phyloP scores from a whole-genome alignment of 2,113 vertebrate genomes.

The Rutilus rutilus region DNA sequence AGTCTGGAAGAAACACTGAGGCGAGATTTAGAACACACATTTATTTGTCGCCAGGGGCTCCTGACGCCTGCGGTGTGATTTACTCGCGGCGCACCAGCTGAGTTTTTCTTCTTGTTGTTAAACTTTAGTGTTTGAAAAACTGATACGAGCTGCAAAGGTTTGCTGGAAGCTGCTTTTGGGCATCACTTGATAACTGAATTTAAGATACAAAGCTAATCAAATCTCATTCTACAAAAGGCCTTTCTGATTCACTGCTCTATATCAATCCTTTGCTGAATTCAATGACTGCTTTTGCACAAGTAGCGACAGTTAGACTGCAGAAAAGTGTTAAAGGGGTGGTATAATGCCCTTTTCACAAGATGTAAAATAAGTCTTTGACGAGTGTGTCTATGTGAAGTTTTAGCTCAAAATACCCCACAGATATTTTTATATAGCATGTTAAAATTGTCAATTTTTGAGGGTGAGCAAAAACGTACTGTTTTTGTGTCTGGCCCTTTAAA shows the following conservation, averaged over 20 bases:
- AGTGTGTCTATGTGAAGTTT: no score
- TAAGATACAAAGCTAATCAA: conserved; percentile 21
- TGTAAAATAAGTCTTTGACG: no score
- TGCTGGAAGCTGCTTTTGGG: background rate
- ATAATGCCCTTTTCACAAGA: no score
- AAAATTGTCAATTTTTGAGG: no score
- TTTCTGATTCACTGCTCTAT: background rate
- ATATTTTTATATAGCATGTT: no score
- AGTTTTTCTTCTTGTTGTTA: background rate
- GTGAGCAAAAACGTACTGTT: no score
- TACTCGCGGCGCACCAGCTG: background rate
- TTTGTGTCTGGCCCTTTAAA: no score
- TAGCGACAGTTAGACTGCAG: background rate
- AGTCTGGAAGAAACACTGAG: conserved; percentile 21
- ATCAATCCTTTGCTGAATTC: background rate
- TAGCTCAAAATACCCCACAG: no score
- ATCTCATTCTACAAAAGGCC: background rate
- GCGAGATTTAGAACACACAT: background rate
- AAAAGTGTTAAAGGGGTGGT: background rate
- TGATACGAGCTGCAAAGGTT: background rate
- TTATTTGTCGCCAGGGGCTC: background rate
- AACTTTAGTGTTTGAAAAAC: conserved; percentile 1
- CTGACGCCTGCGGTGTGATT: background rate
- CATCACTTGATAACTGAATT: background rate
- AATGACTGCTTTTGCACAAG: background rate